Base-by-base conservation (phyloP, 2,888 invertebrate genomes). In the Drosophila borealis region DNA sequence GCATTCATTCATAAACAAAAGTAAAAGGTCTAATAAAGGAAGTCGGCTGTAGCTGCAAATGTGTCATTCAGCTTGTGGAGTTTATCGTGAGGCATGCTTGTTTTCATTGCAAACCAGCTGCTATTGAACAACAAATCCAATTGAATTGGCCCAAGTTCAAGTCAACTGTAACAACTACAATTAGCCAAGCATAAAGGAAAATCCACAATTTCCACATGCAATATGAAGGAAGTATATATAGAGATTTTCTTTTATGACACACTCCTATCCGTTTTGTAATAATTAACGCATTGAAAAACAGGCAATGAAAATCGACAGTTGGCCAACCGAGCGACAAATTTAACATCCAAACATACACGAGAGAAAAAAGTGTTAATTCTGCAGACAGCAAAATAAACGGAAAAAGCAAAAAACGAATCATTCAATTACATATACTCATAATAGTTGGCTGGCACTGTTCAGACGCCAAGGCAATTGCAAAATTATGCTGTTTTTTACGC, bases 311-410 rank as follows among this genome's bases (percentile, higher is more conserved):
- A 66, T 45, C 55, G 59, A 17, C 59, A 59, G 66, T 69, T 63
- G 56, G 62, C 56, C 50, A 70, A 70, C 44, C 51, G 25, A 49
- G 36, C 44, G 37, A 39, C 33, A 36, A 54, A 70, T 65, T 62
- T 46, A 14, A 36, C 36, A 53, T 53, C 46, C 61, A 48, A 61
- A 51, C 46, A 39, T 8, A 46, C 56, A 60, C 44, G 65, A 57
- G 63, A 56, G n/a, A 63, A 67, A 70, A 73, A 61, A 66, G 83
- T 83, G 83, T 68, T 87, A 83, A 83, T 87, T 82, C 76, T 61
- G 64, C 66, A 67, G 61, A 68, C 36, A 50, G 42, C 33, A 57
- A 49, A 25, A 61, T n/a, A 66, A 55, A 41, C 45, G n/a, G n/a
- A 59, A 65, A 72, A 55, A 65, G 66, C 41, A 67, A 57, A 70